Conservation (phyloP, 2,888 invertebrate genomes). For the Lasioglossum zephyrum region DNA sequence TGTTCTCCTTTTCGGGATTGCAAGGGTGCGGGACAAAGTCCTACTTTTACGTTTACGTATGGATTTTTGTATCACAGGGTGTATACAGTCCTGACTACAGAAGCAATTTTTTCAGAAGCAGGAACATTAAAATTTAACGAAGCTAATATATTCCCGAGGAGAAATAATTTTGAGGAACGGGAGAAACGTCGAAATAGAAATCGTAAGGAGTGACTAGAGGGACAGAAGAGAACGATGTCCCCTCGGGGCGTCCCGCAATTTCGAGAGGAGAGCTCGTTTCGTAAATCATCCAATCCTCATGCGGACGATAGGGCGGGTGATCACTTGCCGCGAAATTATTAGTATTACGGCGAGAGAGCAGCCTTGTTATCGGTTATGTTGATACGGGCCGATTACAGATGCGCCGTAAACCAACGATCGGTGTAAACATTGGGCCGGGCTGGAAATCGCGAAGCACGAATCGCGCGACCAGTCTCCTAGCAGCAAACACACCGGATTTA, state of each 20-base stretch:
- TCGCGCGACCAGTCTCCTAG: conserved; percentile 18
- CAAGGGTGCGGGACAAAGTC: no score
- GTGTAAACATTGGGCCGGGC: conserved; percentile 13
- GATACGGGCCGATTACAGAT: conserved; percentile 43
- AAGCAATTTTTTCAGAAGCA: background rate
- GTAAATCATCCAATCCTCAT: conserved; percentile 4
- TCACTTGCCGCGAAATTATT: conserved; percentile 65
- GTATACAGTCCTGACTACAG: background rate
- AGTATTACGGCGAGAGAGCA: conserved; percentile 51
- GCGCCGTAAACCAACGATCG: conserved; percentile 56
- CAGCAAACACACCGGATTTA: conserved; percentile 28
- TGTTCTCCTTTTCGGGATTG: no score
- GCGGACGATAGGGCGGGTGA: conserved; percentile 23
- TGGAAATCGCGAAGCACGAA: conserved; percentile 47
- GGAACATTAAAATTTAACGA: background rate
- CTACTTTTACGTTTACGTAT: no score
- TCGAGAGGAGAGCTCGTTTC: conserved; percentile 5
- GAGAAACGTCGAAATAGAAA: background rate
- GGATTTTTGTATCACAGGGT: background rate
- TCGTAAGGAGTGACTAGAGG: background rate
- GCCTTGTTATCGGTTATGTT: conserved; percentile 61
- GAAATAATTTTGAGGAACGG: background rate
- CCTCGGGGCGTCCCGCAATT: background rate
- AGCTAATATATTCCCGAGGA: background rate
- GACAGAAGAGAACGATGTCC: background rate